These are phyloP conservation scores for Sericinus montela DNA, from an alignment of 2,888 invertebrate species.

Conservation along the genomic window DNA sequence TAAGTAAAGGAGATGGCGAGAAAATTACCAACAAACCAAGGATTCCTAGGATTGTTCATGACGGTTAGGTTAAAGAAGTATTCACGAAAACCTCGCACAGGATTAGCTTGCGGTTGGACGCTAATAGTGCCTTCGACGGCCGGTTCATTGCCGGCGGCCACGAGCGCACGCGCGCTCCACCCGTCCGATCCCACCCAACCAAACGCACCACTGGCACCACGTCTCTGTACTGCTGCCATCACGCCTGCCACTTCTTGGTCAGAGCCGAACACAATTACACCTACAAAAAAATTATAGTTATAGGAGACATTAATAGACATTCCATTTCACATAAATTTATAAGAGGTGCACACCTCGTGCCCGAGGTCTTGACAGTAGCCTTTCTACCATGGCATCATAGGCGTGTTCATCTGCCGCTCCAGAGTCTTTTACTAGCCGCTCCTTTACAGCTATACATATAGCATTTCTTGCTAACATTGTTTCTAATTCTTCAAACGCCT, in stretches of 20 bases:
- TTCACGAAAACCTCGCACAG: slow-evolving; percentile 91
- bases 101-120: slow-evolving; percentile 96
- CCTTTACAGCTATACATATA: slow-evolving; percentile 96
- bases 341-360: slow-evolving; percentile 85
- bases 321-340: background rate
- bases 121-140: slow-evolving; percentile 89
- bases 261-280: slow-evolving; percentile 96
- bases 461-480: slow-evolving; percentile 88
- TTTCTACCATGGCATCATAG: slow-evolving; percentile 93
- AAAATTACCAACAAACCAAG: slow-evolving; percentile 94
- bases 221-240: slow-evolving; percentile 93
- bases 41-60: slow-evolving; percentile 93
- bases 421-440: slow-evolving; percentile 96
- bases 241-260: slow-evolving; percentile 98
- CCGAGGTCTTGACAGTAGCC: slow-evolving; percentile 90
- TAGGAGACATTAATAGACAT: background rate
- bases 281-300: slow-evolving; percentile 65
- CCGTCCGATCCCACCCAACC: slow-evolving; percentile 98
- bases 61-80: slow-evolving; percentile 92
- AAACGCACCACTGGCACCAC: slow-evolving; percentile 92
- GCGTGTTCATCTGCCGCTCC: slow-evolving; percentile 93
- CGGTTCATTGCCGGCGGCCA: slow-evolving; percentile 90
- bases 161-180: slow-evolving; percentile 93
- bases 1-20: too few relatives aligned
- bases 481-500: slow-evolving; percentile 97